phyloP scores from a whole-genome alignment of 1,140 invertebrate species.

The Pseudomyrmex pallidus region DNA sequence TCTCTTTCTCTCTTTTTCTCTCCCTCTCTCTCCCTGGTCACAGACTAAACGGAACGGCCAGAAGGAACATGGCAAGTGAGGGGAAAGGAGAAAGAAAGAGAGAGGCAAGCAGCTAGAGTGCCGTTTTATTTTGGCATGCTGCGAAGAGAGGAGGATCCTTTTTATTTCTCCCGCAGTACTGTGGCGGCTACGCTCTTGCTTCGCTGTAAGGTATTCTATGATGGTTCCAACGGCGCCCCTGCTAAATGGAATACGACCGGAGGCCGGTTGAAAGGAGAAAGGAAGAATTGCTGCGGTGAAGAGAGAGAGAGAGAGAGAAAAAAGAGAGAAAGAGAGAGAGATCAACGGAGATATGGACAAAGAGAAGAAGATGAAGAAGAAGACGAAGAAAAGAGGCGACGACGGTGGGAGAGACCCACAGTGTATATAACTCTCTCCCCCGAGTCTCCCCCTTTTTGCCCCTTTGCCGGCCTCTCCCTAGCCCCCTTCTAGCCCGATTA shows the following conservation, averaged over 20 bases:
- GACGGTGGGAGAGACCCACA: conserved; percentile 31
- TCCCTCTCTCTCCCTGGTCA: conserved; percentile 18
- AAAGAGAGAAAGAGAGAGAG: conserved; percentile 8
- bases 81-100: conserved; percentile 28
- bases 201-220: conserved; percentile 81
- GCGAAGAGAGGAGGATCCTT: conserved; percentile 71
- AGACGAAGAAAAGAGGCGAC: conserved; percentile 4
- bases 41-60: conserved; percentile 51
- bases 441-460: conserved; percentile 38
- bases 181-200: conserved; percentile 66
- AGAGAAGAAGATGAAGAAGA: conserved; percentile 11
- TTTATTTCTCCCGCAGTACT: conserved; percentile 77
- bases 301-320: conserved; percentile 6
- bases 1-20: not conserved
- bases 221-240: conserved; percentile 81
- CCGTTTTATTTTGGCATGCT: conserved; percentile 80
- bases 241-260: conserved; percentile 80
- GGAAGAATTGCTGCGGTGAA: conserved; percentile 14
- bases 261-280: conserved; percentile 63
- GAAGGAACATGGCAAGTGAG: conserved; percentile 17
- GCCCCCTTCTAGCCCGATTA: conserved; percentile 35
- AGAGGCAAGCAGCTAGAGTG: conserved; percentile 67
- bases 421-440: conserved; percentile 54
- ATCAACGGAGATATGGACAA: conserved; percentile 11
- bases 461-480: conserved; percentile 17